These are phyloP conservation scores for Scaptodrosophila latifasciaeformis DNA, from an alignment of 2,888 invertebrate species.

Conservation along the genomic window DNA sequence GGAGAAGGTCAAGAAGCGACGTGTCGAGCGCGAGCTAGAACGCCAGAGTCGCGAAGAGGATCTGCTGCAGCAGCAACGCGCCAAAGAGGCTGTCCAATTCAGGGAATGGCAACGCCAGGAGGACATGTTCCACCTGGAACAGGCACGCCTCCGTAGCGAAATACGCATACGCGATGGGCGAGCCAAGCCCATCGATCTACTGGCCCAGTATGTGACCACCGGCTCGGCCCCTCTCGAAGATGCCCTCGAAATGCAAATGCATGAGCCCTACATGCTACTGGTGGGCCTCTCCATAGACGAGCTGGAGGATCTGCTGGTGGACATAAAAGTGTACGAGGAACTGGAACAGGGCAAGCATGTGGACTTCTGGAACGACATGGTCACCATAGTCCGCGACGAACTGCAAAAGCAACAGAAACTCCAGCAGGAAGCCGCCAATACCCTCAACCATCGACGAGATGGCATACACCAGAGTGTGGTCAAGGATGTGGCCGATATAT, in stretches of 20 bases:
- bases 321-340: constrained; percentile 95
- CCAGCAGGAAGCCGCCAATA: constrained; percentile 80
- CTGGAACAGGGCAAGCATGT: constrained; percentile 91
- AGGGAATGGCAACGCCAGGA: constrained; percentile 97
- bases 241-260: constrained; percentile 98
- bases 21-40: constrained; percentile 91
- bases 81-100: constrained; percentile 92
- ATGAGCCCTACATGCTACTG: constrained; percentile 96
- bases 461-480: constrained; percentile 93
- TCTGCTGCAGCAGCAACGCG: constrained; percentile 87
- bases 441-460: constrained; percentile 76
- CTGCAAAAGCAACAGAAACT: constrained; percentile 88
- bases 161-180: constrained; percentile 97
- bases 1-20: constrained; percentile 94
- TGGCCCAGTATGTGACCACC: constrained; percentile 93
- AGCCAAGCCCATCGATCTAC: constrained; percentile 97
- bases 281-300: constrained; percentile 93
- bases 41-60: constrained; percentile 88
- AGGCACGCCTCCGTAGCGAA: constrained; percentile 93
- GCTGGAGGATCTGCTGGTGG: constrained; percentile 95
- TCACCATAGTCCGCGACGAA: constrained; percentile 95
- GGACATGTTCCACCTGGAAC: constrained; percentile 97
- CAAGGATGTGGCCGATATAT: constrained; percentile 90
- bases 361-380: constrained; percentile 97
- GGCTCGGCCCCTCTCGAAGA: constrained; percentile 88